Base-by-base conservation (phyloP, 2,113 vertebrate genomes). In the Centrocercus urophasianus region DNA sequence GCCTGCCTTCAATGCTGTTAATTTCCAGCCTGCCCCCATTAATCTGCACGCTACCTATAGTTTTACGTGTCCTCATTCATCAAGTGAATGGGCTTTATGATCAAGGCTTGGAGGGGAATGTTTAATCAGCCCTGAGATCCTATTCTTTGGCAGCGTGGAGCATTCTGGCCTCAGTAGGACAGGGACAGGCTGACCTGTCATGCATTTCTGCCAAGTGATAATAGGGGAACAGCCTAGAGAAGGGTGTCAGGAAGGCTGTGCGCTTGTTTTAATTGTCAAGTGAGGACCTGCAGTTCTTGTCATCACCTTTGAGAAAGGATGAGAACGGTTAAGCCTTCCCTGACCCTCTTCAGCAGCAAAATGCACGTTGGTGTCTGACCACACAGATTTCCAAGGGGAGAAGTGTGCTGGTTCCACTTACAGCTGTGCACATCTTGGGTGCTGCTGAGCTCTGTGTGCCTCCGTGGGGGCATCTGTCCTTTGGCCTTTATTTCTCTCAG, bases 181-280 rank as follows among this genome's bases (percentile, higher is more conserved):
- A 83, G 32, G 83, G 93, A 94, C 86, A 17, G 61, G 64, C 17
- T 5, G 10, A 95, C 82, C 80, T 90, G 73, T 81, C 78, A 85
- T 1, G 0, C 74, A 2, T 48, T 60, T 83, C 48, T 83, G 67
- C 82, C 24, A 22, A 47, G 10, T 54, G 43, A 61, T 72, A 25
- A 3, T 61, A 71, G 42, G 64, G 13, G 11, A 91, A 45, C 24
- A 42, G 54, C 6, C 63, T 60, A 32, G 38, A 83, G 38, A 43
- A 80, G 45, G 57, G 11, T 60, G 59, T 80, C 34, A 57, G n/a
- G 59, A 70, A 74, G 57, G 27, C 54, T 43, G 11, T 1, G 5
- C 52, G 14, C 20, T 71, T 27, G 36, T 52, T 90, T 86, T 64
- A 71, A 59, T 72, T 93, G 48, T 30, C 19, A n/a, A n/a, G 47